Evolutionary conservation across 2,888 invertebrate species (phyloP).

Genomic region (Melanotus villosus): DNA sequence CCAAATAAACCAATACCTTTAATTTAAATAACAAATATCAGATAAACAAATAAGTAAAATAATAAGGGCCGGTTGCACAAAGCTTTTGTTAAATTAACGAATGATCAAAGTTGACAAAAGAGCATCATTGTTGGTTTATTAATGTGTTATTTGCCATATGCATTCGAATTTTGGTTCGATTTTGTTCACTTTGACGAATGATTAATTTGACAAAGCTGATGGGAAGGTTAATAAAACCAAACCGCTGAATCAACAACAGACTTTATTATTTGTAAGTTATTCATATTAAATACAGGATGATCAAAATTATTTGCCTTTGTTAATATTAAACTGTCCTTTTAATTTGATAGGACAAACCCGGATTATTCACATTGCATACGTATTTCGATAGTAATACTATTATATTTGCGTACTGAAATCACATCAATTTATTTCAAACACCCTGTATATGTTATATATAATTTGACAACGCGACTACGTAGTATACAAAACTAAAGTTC

Average conservation of each 20-base stretch:
- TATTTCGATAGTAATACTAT: neutral
- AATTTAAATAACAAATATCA: too few species aligned
- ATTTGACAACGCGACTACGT: constrained; percentile 50
- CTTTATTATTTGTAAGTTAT: constrained; percentile 27
- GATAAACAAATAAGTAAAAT: too few species aligned
- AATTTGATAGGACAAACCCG: neutral
- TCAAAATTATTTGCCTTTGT: constrained; percentile 38
- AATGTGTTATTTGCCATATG: too few species aligned
- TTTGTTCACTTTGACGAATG: too few species aligned
- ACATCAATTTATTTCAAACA: constrained; percentile 45
- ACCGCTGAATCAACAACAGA: constrained; percentile 20
- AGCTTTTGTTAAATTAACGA: too few species aligned
- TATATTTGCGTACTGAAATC: neutral
- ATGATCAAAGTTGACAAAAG: too few species aligned
- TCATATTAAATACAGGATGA: constrained; percentile 37
- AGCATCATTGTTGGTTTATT: too few species aligned
- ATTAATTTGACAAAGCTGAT: too few species aligned
- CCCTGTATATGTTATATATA: constrained; percentile 41
- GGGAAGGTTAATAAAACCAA: neutral
- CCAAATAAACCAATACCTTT: neutral
- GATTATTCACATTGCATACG: constrained; percentile 9
- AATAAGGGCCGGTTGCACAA: too few species aligned
- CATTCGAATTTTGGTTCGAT: too few species aligned
- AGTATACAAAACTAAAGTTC: constrained; percentile 61
- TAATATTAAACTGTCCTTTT: constrained; percentile 7